Evolutionary conservation across 2,888 invertebrate species (phyloP).

Genomic region (Pyrochroa serraticornis): DNA sequence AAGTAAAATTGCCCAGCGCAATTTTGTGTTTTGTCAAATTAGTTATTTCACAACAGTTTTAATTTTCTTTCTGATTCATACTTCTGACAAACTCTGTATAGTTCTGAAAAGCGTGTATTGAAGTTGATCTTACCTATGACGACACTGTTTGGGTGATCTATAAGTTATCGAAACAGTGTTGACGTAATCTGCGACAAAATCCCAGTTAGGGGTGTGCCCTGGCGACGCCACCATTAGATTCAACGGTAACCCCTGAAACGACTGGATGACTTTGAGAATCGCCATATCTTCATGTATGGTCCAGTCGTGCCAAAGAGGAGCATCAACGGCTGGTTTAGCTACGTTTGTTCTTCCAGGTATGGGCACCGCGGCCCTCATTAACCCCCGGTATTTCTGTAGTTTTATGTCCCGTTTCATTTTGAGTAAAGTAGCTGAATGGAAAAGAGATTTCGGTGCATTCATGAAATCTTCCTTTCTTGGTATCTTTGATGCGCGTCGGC

Average conservation of each 20-base stretch:
- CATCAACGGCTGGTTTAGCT: conserved; percentile 57
- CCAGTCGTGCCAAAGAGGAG: conserved; percentile 83
- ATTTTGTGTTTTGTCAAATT: too few relatives aligned
- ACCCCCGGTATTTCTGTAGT: conserved; percentile 71
- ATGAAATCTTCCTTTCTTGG: conserved; percentile 76
- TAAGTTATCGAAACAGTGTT: conserved; percentile 85
- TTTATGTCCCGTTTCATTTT: conserved; percentile 81
- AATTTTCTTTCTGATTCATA: too few relatives aligned
- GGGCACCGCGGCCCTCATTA: conserved; percentile 50
- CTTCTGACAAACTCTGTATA: too few relatives aligned
- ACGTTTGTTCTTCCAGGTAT: conserved; percentile 58
- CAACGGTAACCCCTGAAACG: conserved; percentile 75
- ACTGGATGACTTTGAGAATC: conserved; percentile 79
- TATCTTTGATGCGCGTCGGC: conserved; percentile 66
- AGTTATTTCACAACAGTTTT: too few relatives aligned
- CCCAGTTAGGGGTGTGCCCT: conserved; percentile 94
- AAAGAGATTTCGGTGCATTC: conserved; percentile 79
- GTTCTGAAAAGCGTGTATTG: too few relatives aligned
- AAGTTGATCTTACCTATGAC: conserved; percentile 68
- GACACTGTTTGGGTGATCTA: conserved; percentile 90
- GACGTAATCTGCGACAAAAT: conserved; percentile 89
- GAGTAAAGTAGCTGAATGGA: conserved; percentile 77
- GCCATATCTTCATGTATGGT: conserved; percentile 89
- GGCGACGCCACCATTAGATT: conserved; percentile 76
- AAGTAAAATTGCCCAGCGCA: too few relatives aligned